Conservation (phyloP, 2,797 vertebrate species). For the Chloroceryle amazona region DNA sequence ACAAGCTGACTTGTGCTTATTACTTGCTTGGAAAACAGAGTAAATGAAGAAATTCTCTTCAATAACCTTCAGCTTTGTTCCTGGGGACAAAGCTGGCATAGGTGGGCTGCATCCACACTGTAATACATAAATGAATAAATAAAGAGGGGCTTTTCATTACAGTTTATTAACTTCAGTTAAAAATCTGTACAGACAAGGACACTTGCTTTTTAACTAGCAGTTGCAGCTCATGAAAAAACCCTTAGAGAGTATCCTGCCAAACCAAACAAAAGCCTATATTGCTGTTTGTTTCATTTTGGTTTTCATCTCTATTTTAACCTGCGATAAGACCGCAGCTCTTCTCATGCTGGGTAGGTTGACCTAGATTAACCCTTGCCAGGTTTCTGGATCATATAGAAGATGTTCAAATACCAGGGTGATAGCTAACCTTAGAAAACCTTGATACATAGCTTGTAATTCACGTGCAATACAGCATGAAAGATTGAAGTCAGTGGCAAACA, state of each 20-base stretch:
- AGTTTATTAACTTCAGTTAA: neutral
- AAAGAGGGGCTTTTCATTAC: neutral
- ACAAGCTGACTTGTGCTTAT: neutral
- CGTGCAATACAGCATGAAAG: neutral
- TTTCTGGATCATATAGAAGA: neutral
- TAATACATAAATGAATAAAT: neutral
- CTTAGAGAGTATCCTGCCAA: neutral
- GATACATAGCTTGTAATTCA: neutral
- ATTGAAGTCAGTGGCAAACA: neutral
- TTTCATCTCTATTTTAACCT: conserved; percentile 20
- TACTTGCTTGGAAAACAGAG: neutral
- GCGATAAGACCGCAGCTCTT: neutral
- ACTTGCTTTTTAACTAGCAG: neutral
- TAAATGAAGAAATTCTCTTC: neutral
- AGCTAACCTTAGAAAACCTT: neutral
- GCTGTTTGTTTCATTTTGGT: neutral
- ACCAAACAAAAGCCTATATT: neutral
- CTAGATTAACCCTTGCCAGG: neutral
- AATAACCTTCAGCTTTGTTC: neutral
- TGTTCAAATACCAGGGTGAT: neutral
- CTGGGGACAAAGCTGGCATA: neutral
- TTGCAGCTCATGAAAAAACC: neutral
- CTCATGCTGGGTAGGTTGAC: neutral
- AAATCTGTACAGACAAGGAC: neutral
- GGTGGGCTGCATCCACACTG: neutral